Evolutionary conservation across 2,113 vertebrate species (phyloP).

Genomic region (Thermophis baileyi): DNA sequence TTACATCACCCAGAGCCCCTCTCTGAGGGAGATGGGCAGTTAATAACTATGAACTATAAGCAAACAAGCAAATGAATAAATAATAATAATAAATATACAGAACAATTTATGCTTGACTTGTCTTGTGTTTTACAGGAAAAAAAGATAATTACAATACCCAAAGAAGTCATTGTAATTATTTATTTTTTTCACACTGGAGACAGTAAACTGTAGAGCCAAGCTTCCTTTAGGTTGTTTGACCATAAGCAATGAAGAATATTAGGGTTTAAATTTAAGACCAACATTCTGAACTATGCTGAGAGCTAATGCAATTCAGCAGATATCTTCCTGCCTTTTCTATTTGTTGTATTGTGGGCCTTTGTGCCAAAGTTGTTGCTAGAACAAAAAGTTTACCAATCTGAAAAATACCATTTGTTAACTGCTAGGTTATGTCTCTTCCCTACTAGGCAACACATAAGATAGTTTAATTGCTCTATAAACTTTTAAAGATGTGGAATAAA

Average conservation of each 20-base stretch:
- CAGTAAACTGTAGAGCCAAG: background rate
- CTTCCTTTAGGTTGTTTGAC: background rate
- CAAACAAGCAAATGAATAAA: background rate
- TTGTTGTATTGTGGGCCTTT: background rate
- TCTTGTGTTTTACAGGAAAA: background rate
- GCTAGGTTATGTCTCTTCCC: slow-evolving; percentile 47
- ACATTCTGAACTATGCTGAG: background rate
- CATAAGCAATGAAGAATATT: background rate
- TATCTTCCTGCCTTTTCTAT: background rate
- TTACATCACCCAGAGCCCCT: background rate
- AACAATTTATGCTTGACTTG: background rate
- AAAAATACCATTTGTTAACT: slow-evolving; percentile 59
- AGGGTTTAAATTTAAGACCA: background rate
- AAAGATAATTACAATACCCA: background rate
- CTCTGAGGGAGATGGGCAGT: background rate
- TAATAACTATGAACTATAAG: background rate
- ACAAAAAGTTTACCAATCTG: background rate
- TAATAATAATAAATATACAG: background rate
- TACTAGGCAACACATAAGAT: slow-evolving; percentile 40
- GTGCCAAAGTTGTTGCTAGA: background rate
- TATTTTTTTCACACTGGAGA: background rate
- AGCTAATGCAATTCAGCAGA: background rate
- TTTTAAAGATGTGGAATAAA: slow-evolving; percentile 50
- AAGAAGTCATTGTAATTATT: background rate
- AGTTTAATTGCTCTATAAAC: slow-evolving; percentile 73